A percentile compares a stretch with the other conserved stretches of the same genome.
Conservation (phyloP, 2,888 invertebrate species). For the Aproaerema taeniolella region DNA sequence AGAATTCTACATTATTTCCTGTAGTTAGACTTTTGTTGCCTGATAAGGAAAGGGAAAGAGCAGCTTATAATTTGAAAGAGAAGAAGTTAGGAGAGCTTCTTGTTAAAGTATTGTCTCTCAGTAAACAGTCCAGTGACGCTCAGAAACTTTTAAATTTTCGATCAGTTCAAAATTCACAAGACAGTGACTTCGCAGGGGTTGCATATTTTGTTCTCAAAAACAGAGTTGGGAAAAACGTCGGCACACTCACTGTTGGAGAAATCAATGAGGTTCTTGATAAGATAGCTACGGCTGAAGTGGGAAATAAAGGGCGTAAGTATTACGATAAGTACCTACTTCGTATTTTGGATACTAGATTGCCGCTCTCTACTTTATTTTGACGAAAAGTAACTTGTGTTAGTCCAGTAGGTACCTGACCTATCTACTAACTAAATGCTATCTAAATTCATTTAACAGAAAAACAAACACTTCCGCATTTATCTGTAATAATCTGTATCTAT, state of each 20-base stretch:
- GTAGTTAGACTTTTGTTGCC: constrained; percentile 89
- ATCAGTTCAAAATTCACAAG: constrained; percentile 60
- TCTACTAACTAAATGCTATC: no score
- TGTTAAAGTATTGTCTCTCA: constrained; percentile 85
- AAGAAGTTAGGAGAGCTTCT: constrained; percentile 83
- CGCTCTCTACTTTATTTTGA: no score
- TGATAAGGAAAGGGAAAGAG: constrained; percentile 85
- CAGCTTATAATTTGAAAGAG: constrained; percentile 90
- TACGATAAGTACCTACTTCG: no score
- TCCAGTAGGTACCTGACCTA: no score
- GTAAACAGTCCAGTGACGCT: constrained; percentile 75
- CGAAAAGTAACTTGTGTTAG: no score
- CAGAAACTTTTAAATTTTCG: constrained; percentile 60
- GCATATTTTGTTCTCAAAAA: constrained; percentile 83
- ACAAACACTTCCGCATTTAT: no score
- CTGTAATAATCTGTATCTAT: no score
- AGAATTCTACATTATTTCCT: constrained; percentile 81
- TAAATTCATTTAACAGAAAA: no score
- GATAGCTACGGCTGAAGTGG: constrained; percentile 82
- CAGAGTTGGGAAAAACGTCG: constrained; percentile 52
- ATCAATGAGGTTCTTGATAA: constrained; percentile 86
- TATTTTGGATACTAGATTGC: background rate
- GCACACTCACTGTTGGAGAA: constrained; percentile 80
- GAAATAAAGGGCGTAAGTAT: constrained; percentile 74
- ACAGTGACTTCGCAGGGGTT: constrained; percentile 88